These are phyloP conservation scores for Hypotaenidia philippensis DNA, from an alignment of 2,797 vertebrate species.

Conservation along the genomic window DNA sequence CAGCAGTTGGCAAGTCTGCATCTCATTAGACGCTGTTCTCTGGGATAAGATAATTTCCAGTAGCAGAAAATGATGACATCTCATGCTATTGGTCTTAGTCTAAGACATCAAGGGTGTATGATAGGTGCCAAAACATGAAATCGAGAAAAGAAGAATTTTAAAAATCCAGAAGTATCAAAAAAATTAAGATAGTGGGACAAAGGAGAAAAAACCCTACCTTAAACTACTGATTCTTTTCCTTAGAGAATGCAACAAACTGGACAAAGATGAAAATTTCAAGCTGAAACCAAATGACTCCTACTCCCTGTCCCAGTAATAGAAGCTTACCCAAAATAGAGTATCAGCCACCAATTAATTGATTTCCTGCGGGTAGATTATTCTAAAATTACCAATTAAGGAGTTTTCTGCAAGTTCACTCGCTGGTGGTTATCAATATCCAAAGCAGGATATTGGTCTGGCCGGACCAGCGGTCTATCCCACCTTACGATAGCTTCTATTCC, in stretches of 20 bases:
- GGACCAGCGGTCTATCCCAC: background rate
- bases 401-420: background rate
- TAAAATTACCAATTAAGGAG: background rate
- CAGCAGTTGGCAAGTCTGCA: background rate
- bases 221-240: background rate
- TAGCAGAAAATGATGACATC: background rate
- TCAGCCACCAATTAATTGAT: background rate
- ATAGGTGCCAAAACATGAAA: background rate
- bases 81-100: background rate
- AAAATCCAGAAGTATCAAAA: background rate
- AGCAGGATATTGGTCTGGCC: background rate
- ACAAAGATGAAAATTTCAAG: background rate
- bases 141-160: background rate
- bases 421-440: background rate
- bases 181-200: background rate
- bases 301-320: background rate
- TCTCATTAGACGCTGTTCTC: background rate
- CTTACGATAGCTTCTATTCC: background rate
- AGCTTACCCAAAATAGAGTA: background rate
- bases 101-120: background rate
- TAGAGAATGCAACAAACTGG: background rate
- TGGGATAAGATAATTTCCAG: background rate
- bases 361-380: background rate
- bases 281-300: background rate
- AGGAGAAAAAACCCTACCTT: background rate